phyloP scores from a whole-genome alignment of 2,888 invertebrate genomes.

The Macaria liturata region DNA sequence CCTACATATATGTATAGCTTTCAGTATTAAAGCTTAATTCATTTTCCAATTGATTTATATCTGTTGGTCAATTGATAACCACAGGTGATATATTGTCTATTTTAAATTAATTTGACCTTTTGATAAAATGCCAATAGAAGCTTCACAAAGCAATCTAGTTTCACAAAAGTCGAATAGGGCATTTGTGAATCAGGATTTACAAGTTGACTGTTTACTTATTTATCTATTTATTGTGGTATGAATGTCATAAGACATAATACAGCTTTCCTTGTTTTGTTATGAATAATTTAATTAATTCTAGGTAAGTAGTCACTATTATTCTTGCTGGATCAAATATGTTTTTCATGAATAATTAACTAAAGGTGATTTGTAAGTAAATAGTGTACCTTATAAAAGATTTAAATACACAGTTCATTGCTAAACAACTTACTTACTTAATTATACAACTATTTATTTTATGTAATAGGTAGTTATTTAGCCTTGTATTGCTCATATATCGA shows the following conservation, averaged over 20 bases:
- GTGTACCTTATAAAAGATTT: no score
- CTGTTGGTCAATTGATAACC: neutral
- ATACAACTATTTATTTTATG: no score
- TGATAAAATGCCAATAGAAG: constrained; percentile 15
- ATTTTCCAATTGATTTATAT: neutral
- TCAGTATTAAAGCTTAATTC: no score
- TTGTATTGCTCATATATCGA: no score
- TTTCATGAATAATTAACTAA: no score
- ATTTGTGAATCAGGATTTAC: constrained; percentile 11
- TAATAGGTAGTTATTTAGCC: no score
- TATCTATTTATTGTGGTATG: neutral
- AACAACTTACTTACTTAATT: no score
- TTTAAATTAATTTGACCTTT: constrained; percentile 9
- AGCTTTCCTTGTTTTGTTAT: constrained; percentile 1
- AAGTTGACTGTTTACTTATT: constrained; percentile 4
- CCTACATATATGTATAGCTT: no score
- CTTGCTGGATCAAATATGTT: no score
- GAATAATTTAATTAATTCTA: constrained; percentile 6
- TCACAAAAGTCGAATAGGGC: constrained; percentile 8
- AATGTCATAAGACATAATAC: no score
- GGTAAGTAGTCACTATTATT: neutral
- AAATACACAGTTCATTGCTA: no score
- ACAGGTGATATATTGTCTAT: constrained; percentile 10
- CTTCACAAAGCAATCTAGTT: constrained; percentile 7
- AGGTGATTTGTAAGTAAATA: no score